Conservation (phyloP, 2,797 vertebrate species). For the Gymnothorax reevesii region DNA sequence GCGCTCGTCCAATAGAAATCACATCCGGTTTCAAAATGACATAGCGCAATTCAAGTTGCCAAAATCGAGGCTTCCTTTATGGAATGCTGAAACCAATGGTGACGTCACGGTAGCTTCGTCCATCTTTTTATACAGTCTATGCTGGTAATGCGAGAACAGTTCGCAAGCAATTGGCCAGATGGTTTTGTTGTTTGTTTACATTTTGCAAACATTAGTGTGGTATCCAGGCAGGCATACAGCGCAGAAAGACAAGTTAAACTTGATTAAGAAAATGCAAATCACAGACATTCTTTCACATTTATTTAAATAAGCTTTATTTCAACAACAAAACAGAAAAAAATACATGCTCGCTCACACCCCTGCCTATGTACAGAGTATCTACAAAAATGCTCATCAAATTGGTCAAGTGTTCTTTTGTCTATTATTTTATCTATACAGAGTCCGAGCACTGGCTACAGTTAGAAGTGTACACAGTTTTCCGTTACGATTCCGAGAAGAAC, state of each 20-base stretch:
- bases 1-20: no score
- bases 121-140: no score
- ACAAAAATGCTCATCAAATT: background rate
- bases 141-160: background rate
- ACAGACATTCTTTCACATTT: background rate
- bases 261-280: background rate
- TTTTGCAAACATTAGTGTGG: background rate
- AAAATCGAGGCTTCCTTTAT: no score
- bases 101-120: no score
- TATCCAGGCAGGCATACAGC: background rate
- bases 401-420: background rate
- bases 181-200: background rate
- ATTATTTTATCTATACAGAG: background rate
- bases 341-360: background rate
- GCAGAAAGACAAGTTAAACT: background rate
- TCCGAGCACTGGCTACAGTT: background rate
- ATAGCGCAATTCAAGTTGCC: no score
- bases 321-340: background rate
- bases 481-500: no score
- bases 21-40: no score
- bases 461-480: no score
- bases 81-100: no score
- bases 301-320: constrained; percentile 21
- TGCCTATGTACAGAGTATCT: background rate
- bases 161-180: background rate